These are phyloP conservation scores for Pollenia griseotomentosa DNA, from an alignment of 2,888 invertebrate genomes.

Conservation along the genomic window DNA sequence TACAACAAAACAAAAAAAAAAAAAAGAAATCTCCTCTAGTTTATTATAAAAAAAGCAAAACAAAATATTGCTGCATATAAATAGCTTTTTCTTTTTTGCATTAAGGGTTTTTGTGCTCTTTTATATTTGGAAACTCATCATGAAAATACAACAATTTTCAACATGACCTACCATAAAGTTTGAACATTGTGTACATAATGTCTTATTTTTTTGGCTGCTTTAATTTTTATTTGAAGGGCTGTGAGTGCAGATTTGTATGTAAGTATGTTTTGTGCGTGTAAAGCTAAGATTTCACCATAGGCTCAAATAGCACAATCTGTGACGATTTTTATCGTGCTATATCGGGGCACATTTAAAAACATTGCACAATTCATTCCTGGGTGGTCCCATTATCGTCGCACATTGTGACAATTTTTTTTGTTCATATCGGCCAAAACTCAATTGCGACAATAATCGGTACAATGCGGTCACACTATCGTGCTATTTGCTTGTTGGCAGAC, in stretches of 20 bases:
- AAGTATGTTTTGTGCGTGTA: not conserved
- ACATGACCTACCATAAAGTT: slow-evolving; percentile 54
- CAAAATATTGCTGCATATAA: slow-evolving; percentile 21
- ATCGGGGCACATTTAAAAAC: too few species aligned
- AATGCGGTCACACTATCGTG: too few species aligned
- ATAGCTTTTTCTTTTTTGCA: slow-evolving; percentile 37
- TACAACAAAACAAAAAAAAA: not conserved
- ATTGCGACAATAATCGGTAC: too few species aligned
- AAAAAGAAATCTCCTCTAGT: slow-evolving; percentile 14
- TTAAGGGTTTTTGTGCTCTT: slow-evolving; percentile 3
- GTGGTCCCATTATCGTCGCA: too few species aligned
- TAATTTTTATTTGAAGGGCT: not conserved
- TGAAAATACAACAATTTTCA: slow-evolving; percentile 45
- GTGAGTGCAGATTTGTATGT: not conserved
- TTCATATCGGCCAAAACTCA: too few species aligned
- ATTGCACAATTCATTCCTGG: too few species aligned
- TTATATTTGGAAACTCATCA: slow-evolving; percentile 24
- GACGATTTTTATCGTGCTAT: too few species aligned
- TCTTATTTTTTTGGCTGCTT: not conserved
- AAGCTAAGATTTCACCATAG: too few species aligned
- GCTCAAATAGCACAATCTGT: too few species aligned
- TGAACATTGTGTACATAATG: slow-evolving; percentile 15
- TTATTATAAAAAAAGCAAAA: slow-evolving; percentile 12
- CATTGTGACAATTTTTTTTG: too few species aligned
- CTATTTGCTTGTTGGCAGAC: too few species aligned